phyloP scores from a whole-genome alignment of 1,140 invertebrate species.

The Heliconius himera region DNA sequence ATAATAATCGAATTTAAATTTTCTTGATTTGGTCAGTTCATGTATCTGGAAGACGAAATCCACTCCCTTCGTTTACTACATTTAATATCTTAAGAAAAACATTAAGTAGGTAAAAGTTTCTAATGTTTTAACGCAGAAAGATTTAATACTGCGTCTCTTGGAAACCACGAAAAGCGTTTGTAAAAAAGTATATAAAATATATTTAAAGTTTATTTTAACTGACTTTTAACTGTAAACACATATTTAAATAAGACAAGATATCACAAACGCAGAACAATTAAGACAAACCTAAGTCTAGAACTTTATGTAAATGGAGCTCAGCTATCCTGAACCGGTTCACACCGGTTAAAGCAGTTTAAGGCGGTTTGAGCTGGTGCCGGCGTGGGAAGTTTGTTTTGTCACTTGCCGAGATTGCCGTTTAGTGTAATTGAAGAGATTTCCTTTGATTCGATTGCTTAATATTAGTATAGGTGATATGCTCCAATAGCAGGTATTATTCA shows the following conservation, averaged over 20 bases:
- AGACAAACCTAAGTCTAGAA: constrained; percentile 41
- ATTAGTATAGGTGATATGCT: background rate
- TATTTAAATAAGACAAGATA: background rate
- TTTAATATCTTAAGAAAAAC: too few species aligned
- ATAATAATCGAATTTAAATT: too few species aligned
- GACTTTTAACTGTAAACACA: background rate
- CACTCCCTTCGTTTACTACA: too few species aligned
- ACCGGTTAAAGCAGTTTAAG: constrained; percentile 60
- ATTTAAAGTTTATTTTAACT: background rate
- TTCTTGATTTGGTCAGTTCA: too few species aligned
- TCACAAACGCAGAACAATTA: constrained; percentile 26
- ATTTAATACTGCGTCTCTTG: too few species aligned
- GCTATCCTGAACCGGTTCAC: constrained; percentile 50
- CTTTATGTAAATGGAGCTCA: constrained; percentile 54
- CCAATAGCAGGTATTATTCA: too few species aligned
- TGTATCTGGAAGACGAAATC: too few species aligned
- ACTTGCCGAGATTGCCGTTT: constrained; percentile 54
- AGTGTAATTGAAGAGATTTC: constrained; percentile 57
- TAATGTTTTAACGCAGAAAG: too few species aligned
- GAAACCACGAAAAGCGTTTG: too few species aligned
- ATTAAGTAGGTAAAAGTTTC: too few species aligned
- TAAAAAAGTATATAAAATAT: too few species aligned
- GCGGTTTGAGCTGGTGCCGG: constrained; percentile 55
- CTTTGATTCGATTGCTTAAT: constrained; percentile 11
- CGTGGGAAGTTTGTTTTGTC: constrained; percentile 62